These are phyloP conservation scores for Cervus canadensis DNA, from an alignment of 2,113 vertebrate species.

Conservation along the genomic window DNA sequence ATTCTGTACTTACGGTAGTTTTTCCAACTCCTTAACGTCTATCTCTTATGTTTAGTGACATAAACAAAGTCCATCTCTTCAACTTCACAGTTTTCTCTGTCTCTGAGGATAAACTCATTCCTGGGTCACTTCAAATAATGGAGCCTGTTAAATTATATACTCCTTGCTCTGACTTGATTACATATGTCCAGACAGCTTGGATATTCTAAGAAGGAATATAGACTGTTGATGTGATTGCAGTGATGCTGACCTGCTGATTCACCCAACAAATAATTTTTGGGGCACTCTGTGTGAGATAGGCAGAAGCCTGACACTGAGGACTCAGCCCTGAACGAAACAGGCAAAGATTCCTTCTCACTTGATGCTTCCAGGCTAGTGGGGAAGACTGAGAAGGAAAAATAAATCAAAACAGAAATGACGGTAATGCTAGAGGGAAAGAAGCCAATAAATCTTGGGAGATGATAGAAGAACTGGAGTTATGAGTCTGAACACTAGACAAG, in stretches of 20 bases:
- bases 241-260: not conserved
- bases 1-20: not conserved
- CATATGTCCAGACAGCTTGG: not conserved
- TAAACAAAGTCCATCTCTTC: not conserved
- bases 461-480: not conserved
- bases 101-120: not conserved
- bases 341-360: not conserved
- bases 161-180: not conserved
- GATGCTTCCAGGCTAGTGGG: not conserved
- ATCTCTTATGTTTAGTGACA: not conserved
- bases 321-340: not conserved
- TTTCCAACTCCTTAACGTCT: not conserved
- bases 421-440: not conserved
- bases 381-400: not conserved
- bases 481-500: not conserved
- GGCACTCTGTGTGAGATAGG: not conserved
- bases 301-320: not conserved
- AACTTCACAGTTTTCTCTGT: not conserved
- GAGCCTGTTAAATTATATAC: not conserved
- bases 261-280: not conserved
- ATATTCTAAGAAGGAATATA: not conserved
- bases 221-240: not conserved
- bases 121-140: not conserved
- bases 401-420: not conserved
- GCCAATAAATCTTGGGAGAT: not conserved